Base-by-base conservation (phyloP, 1,140 invertebrate genomes). In the Apis dorsata region DNA sequence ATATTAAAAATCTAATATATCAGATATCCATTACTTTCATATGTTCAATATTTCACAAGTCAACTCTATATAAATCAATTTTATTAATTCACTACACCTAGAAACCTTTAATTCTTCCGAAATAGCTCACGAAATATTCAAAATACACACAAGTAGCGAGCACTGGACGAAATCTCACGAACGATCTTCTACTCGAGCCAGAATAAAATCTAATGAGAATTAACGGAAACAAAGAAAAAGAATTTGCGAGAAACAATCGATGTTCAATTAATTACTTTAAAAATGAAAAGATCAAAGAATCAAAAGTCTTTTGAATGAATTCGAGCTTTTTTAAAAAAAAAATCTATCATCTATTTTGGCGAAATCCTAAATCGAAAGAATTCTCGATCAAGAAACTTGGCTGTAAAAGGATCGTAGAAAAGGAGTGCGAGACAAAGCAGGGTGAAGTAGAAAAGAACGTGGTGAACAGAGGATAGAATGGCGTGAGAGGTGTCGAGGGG, bases 401-500 rank as follows among this genome's bases (percentile, higher is more conserved):
- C 44, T 17, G 34, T 44, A 4, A 19, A 10, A 59, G 55, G 28
- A 59, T n/a, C 28, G 71, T 13, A 55, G 28, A 59, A 59, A 73
- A 44, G 55, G 12, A 3, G 55, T 7, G 34, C 11, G 3, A 53
- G 28, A 59, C 63, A 68, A 59, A 69, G 55, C 1, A 60, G 74
- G 80, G 71, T 49, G 60, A 63, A 44, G 70, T 21, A 17, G 60
- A 28, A 79, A 44, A 51, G 49, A 60, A 34, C 74, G 70, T 15
- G 10, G 59, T 12, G 62, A 81, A 51, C 53, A 55, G 53, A 34
- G 3, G 34, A 34, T 3, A 34, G 34, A 34, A 3, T 34, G 34
- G 34, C 34, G 34, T 34, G 34, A 44, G 34, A 44, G 19, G 60
- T 57, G 55, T 21, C 57, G 82, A 84, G 75, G 44, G 85, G 77